A percentile compares a stretch with the other conserved stretches of the same genome.
Conservation (phyloP, 2,113 vertebrate species). For the Ageneiosus marmoratus region DNA sequence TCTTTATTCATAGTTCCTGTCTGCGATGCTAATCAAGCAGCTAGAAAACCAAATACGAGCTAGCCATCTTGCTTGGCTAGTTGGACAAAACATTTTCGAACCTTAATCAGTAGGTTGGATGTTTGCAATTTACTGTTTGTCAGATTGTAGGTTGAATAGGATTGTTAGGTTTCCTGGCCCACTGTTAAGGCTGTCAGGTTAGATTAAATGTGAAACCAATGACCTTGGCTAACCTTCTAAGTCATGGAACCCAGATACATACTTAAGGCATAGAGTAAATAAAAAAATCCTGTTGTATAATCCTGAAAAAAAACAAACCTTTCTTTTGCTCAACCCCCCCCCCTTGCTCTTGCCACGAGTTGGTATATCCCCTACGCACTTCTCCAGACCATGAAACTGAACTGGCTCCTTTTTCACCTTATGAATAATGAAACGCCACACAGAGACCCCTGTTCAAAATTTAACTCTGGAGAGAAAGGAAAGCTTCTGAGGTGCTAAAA, state of each 20-base stretch:
- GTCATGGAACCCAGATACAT: not conserved
- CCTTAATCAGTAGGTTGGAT: not conserved
- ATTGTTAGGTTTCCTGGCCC: not conserved
- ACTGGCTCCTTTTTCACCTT: constrained; percentile 67
- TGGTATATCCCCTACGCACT: constrained; percentile 7
- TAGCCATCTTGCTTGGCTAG: not conserved
- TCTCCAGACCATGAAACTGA: constrained; percentile 58
- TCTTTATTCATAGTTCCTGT: constrained; percentile 33
- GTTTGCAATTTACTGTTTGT: no score
- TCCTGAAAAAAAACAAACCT: not conserved
- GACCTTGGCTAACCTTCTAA: constrained; percentile 14
- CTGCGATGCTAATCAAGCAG: constrained; percentile 39
- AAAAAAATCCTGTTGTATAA: not conserved
- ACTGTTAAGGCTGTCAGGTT: not conserved
- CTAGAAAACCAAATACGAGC: constrained; percentile 30
- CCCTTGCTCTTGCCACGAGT: not conserved
- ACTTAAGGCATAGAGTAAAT: not conserved
- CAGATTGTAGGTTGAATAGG: not conserved
- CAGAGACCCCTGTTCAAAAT: constrained; percentile 67
- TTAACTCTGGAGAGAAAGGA: constrained; percentile 56
- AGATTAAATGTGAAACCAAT: constrained; percentile 14
- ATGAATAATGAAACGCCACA: constrained; percentile 69
- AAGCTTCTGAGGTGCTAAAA: constrained; percentile 19
- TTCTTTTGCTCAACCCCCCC: not conserved
- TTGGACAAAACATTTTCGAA: not conserved